Base-by-base conservation (phyloP, 2,888 invertebrate species). In the Cepaea hortensis region DNA sequence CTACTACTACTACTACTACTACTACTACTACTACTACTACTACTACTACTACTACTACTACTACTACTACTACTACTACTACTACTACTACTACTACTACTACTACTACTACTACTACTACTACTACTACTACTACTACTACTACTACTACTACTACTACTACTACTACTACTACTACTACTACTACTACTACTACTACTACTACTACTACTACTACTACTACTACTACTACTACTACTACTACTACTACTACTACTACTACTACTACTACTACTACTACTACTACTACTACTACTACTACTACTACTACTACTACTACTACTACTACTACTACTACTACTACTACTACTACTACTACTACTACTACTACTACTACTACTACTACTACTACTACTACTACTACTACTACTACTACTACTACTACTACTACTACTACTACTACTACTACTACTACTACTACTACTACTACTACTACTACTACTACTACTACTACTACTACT, bases 191-290 rank as follows among this genome's bases (percentile, higher is more conserved):
- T 50, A 1, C 48, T 50, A 2, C 15, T n/a, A 2, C 15, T 35
- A 1, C 35, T 79, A 79, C 79, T 79, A 79, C 79, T 79, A 48
- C 79, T 79, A 35, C 79, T 79, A 35, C 79, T 79, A 23, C 79
- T 79, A 23, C 79, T 79, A 23, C 79, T 79, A 50, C 79, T 79
- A 50, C 79, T 79, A 50, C 79, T 79, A 50, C 79, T 48, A 50
- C 79, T 35, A 35, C 35, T 35, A 35, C 35, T 35, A 35, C 35
- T 35, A 35, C 35, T 79, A 50, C 79, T 79, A 15, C 50, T 79
- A 50, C 79, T 79, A 50, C 79, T 79, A 50, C 79, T 79, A 50
- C 79, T 79, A 79, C 79, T 79, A 79, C 79, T 79, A 50, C 79
- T 79, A 50, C 79, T 79, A 50, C 79, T 79, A 50, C 79, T 79